Percentiles rank a stretch among this genome's conserved stretches.
These are phyloP conservation scores for Oncorhynchus tshawytscha DNA, from an alignment of 2,113 vertebrate species.

Conservation along the genomic window DNA sequence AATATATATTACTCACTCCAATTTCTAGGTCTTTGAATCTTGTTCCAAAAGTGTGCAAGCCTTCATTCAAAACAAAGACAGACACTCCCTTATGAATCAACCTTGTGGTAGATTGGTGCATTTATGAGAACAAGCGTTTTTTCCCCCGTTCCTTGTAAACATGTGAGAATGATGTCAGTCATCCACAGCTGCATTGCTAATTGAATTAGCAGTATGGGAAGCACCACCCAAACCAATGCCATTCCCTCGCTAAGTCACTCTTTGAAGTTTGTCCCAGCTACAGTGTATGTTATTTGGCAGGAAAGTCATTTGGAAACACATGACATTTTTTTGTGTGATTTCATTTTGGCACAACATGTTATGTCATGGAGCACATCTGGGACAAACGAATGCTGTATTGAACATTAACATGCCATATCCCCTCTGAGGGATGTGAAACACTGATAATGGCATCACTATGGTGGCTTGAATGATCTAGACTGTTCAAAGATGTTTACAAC, in stretches of 20 bases:
- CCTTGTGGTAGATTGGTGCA: no score
- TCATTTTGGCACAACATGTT: neutral
- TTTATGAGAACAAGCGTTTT: neutral
- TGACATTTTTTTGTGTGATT: neutral
- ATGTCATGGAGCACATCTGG: no score
- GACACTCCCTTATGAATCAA: no score
- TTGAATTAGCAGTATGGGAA: slow-evolving; percentile 1
- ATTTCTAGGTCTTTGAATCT: no score
- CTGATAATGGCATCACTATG: neutral
- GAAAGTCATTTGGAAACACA: neutral
- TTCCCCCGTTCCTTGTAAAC: slow-evolving; percentile 1
- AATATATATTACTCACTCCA: no score
- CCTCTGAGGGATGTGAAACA: neutral
- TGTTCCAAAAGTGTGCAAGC: no score
- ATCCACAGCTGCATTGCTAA: slow-evolving; percentile 15
- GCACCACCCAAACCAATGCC: slow-evolving; percentile 1
- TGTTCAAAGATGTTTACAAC: no score
- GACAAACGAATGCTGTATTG: neutral
- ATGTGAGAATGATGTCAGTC: slow-evolving; percentile 10
- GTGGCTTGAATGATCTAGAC: neutral
- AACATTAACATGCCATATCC: neutral
- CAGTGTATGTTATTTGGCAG: neutral
- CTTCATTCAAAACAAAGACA: no score
- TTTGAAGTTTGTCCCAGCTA: neutral
- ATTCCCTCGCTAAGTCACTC: no score